These are phyloP conservation scores for Brevimyrus niger DNA, from an alignment of 2,113 vertebrate species.

Conservation along the genomic window DNA sequence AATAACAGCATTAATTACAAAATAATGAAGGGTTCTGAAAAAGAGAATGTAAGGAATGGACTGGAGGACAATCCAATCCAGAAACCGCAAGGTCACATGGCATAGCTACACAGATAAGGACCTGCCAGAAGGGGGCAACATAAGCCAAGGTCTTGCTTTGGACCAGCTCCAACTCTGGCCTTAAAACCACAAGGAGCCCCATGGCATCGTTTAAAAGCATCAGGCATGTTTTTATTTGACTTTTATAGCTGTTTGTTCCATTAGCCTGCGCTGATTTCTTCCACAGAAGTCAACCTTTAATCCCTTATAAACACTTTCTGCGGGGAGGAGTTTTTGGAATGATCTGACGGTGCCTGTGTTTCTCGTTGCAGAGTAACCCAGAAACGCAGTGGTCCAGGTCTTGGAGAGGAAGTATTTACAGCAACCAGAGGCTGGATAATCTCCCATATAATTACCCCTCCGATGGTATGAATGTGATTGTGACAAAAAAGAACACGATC, in stretches of 20 bases:
- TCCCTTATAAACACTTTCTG: constrained; percentile 10
- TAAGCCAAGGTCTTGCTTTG: background rate
- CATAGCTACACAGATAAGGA: background rate
- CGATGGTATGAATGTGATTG: background rate
- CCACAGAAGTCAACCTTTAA: constrained; percentile 1
- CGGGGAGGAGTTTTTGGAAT: background rate
- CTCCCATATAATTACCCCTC: constrained; percentile 9
- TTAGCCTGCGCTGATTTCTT: background rate
- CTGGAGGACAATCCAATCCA: background rate
- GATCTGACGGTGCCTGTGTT: background rate
- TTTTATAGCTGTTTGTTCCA: constrained; percentile 13
- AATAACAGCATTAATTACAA: background rate
- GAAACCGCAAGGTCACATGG: background rate
- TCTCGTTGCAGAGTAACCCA: background rate
- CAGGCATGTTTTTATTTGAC: background rate
- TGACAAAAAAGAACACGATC: background rate
- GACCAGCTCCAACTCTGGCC: background rate
- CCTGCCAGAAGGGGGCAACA: too few relatives aligned
- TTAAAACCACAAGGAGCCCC: constrained; percentile 13
- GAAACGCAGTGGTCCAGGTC: constrained; percentile 11
- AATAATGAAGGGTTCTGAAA: background rate
- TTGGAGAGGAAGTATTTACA: constrained; percentile 17
- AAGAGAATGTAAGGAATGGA: background rate
- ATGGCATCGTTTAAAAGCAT: background rate
- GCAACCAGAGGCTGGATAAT: constrained; percentile 13